Conservation (phyloP, 2,888 invertebrate species). For the Crocallis elinguaria region DNA sequence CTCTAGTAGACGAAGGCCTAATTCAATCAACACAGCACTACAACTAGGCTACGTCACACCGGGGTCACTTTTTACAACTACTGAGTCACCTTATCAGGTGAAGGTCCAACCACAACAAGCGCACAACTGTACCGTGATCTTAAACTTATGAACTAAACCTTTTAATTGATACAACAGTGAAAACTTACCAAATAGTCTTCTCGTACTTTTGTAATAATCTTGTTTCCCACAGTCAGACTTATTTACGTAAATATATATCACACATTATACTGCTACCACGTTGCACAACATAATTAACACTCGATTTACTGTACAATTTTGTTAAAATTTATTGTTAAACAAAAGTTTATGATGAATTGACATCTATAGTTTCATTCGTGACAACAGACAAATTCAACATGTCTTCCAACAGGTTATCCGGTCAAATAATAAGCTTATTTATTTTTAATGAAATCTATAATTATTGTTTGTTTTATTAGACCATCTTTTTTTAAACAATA, state of each 20-base stretch:
- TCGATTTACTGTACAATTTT: slow-evolving; percentile 73
- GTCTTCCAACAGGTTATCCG: slow-evolving; percentile 76
- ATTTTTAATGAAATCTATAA: neutral
- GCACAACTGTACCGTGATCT: slow-evolving; percentile 39
- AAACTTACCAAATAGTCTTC: slow-evolving; percentile 74
- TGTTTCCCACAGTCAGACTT: slow-evolving; percentile 63
- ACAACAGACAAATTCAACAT: slow-evolving; percentile 72
- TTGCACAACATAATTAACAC: slow-evolving; percentile 67
- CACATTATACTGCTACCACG: slow-evolving; percentile 73
- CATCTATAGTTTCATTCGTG: slow-evolving; percentile 74
- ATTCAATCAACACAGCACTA: slow-evolving; percentile 48
- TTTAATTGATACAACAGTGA: slow-evolving; percentile 60
- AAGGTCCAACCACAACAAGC: slow-evolving; percentile 34
- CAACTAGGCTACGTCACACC: slow-evolving; percentile 54
- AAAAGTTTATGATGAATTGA: slow-evolving; percentile 81
- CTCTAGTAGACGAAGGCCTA: slow-evolving; percentile 59
- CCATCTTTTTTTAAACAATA: neutral
- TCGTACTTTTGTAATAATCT: slow-evolving; percentile 57
- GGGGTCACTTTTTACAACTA: slow-evolving; percentile 48
- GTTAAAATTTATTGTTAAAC: slow-evolving; percentile 70
- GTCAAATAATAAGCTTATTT: slow-evolving; percentile 46
- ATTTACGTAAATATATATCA: slow-evolving; percentile 67
- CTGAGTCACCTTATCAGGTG: slow-evolving; percentile 36
- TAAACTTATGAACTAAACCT: slow-evolving; percentile 24
- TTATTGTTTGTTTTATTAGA: neutral